A percentile compares a stretch with the other conserved stretches of the same genome.
Conservation (phyloP, 2,888 invertebrate genomes). For the Hemithea aestivaria region DNA sequence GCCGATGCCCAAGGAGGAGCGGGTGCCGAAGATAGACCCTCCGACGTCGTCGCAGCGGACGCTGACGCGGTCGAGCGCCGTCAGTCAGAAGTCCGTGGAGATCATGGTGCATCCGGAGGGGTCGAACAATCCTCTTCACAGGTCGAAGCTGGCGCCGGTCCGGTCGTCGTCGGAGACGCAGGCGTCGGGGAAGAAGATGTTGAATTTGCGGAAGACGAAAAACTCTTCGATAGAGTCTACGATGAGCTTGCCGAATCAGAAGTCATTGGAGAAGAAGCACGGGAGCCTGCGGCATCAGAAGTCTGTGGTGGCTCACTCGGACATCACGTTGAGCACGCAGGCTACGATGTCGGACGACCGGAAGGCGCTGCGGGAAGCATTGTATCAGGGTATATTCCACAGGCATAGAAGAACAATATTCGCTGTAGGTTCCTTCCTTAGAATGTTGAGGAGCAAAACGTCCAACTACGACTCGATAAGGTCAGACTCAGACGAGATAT, state of each 20-base stretch:
- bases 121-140: slow-evolving; percentile 66
- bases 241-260: slow-evolving; percentile 75
- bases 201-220: slow-evolving; percentile 71
- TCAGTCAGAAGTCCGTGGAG: slow-evolving; percentile 81
- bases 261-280: slow-evolving; percentile 74
- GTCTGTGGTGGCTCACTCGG: slow-evolving; percentile 80
- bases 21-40: slow-evolving; percentile 52
- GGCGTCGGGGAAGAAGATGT: slow-evolving; percentile 63
- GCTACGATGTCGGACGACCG: slow-evolving; percentile 78
- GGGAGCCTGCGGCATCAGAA: slow-evolving; percentile 80
- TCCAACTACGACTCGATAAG: slow-evolving; percentile 88
- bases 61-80: slow-evolving; percentile 79
- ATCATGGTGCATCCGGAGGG: slow-evolving; percentile 73
- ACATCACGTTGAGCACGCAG: slow-evolving; percentile 73
- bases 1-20: slow-evolving; percentile 56
- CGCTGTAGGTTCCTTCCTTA: slow-evolving; percentile 85
- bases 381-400: slow-evolving; percentile 88
- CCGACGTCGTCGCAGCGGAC: slow-evolving; percentile 70
- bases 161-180: slow-evolving; percentile 71
- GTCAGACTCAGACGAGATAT: slow-evolving; percentile 77
- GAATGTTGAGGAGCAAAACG: slow-evolving; percentile 86
- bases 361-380: slow-evolving; percentile 84
- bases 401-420: slow-evolving; percentile 87
- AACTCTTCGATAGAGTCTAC: slow-evolving; percentile 76
- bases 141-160: slow-evolving; percentile 69